Evolutionary conservation across 64 coral and sea anemone species (phyloP).

Genomic region (Porites australiensis): DNA sequence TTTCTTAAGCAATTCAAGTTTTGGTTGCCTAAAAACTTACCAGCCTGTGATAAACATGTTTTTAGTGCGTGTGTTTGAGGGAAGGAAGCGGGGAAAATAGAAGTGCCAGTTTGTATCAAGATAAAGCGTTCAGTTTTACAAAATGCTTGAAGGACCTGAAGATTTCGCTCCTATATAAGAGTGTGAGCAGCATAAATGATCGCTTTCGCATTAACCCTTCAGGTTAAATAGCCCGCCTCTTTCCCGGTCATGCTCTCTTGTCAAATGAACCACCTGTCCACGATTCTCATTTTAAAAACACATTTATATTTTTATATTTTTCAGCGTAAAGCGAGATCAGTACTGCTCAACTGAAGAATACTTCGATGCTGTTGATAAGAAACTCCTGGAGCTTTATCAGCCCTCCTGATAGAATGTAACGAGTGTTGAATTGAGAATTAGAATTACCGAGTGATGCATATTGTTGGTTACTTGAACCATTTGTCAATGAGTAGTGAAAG

Average conservation of each 20-base stretch:
- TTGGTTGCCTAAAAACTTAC: too few relatives aligned
- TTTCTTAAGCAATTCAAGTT: too few relatives aligned
- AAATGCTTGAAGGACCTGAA: too few relatives aligned
- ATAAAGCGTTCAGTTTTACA: too few relatives aligned
- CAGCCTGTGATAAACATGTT: not conserved
- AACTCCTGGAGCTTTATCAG: constrained; percentile 38
- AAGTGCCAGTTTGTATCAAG: not conserved
- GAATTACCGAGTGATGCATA: not conserved
- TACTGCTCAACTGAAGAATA: constrained; percentile 90
- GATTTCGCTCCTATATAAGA: too few relatives aligned
- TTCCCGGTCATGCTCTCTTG: not conserved
- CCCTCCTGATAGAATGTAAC: not conserved
- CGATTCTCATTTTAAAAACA: not conserved
- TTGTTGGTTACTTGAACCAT: not conserved
- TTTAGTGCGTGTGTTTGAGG: not conserved
- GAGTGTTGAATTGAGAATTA: not conserved
- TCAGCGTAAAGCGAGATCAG: constrained; percentile 96
- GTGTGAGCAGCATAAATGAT: too few relatives aligned
- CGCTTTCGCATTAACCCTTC: too few relatives aligned
- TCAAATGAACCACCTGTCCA: not conserved
- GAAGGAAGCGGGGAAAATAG: too few relatives aligned
- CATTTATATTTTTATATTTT: constrained; percentile 31
- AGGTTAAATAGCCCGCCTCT: not conserved
- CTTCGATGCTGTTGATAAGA: constrained; percentile 77
- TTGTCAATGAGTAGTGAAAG: not conserved